Base-by-base conservation (phyloP, 2,888 invertebrate genomes). In the Drosophila merina region DNA sequence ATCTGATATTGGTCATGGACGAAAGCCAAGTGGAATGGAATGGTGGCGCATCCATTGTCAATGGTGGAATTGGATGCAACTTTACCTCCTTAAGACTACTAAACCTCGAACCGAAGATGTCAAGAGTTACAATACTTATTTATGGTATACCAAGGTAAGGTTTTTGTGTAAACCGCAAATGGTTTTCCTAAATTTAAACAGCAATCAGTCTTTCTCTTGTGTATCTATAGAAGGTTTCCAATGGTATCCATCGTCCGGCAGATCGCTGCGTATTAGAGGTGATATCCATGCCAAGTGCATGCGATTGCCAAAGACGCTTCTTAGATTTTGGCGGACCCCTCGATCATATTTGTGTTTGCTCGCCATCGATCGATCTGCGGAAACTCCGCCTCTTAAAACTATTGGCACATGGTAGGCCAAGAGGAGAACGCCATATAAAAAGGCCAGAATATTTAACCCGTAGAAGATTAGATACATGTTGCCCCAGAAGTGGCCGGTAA, bases 271-370 rank as follows among this genome's bases (percentile, higher is more conserved):
- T 33, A 97, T 91, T 86, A 96, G 95, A 7, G 98, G 97, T 66
- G 94, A 95, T 50, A 97, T 81, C 95, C 96, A 97, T 20, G 94
- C 93, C 44, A 96, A 89, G 84, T 95, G 94, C 97, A 97, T 98
- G 57, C 93, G 93, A 14, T 93, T 90, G 3, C 98, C 98, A 89
- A 98, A 94, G 2, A 96, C 95, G 81, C 95, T 93, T 66, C 93
- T 92, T 10, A 97, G 71, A 92, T 98, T 98, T 57, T 92, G 88
- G 77, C 92, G 93, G 92, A 93, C 93, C 3, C 97, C 97, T 57
- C 93, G 92, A 92, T 96, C 93, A 90, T 96, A 96, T 42, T 62
- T 59, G 51, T 3, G n/a, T 42, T 72, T 57, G 54, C 6, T 7
- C 92, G 93, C 57, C 64, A 91, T 92, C 73, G 93, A 92, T 67